These are phyloP conservation scores for Aspidiotus destructor DNA, from an alignment of 2,888 invertebrate genomes.

Conservation along the genomic window DNA sequence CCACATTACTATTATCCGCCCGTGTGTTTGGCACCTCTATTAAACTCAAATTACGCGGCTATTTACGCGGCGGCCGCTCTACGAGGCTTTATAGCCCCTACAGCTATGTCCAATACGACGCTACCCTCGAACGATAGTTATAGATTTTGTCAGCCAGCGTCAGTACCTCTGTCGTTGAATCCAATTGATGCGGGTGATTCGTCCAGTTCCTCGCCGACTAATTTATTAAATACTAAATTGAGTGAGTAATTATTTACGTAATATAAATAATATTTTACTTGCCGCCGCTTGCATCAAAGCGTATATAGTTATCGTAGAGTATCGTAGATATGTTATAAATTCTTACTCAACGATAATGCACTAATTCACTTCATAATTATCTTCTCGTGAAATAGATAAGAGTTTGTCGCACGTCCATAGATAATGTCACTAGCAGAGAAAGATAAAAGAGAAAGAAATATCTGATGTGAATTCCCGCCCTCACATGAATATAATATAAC, in stretches of 20 bases:
- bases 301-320: too few species aligned
- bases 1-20: slow-evolving; percentile 35
- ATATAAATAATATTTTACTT: background rate
- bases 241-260: slow-evolving; percentile 16
- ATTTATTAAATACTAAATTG: slow-evolving; percentile 19
- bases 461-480: too few species aligned
- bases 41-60: slow-evolving; percentile 36
- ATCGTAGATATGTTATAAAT: too few species aligned
- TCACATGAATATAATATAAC: too few species aligned
- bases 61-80: slow-evolving; percentile 37
- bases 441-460: too few species aligned
- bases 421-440: too few species aligned
- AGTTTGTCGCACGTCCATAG: too few species aligned
- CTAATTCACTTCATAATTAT: too few species aligned
- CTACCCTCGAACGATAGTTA: slow-evolving; percentile 21
- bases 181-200: slow-evolving; percentile 27
- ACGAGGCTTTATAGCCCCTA: slow-evolving; percentile 20
- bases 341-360: too few species aligned
- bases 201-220: slow-evolving; percentile 27
- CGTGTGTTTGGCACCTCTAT: slow-evolving; percentile 36
- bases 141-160: slow-evolving; percentile 24
- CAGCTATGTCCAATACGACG: slow-evolving; percentile 2
- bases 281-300: too few species aligned
- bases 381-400: too few species aligned
- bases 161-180: slow-evolving; percentile 18